These are phyloP conservation scores for Rutilus rutilus DNA, from an alignment of 2,113 vertebrate genomes.

Conservation along the genomic window DNA sequence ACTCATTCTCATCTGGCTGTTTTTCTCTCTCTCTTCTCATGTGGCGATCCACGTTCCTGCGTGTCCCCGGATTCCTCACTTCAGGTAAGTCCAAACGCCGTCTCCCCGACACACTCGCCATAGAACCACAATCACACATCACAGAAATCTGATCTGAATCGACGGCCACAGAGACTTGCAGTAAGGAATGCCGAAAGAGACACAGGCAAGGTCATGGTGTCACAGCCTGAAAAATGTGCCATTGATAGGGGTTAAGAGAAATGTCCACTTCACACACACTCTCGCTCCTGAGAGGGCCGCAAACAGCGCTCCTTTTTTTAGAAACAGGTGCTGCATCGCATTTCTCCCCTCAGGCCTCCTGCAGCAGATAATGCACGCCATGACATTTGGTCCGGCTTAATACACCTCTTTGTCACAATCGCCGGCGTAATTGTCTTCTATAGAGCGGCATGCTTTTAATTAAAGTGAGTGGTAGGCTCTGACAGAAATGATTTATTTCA, in stretches of 20 bases:
- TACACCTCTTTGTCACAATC: constrained; percentile 61
- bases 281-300: constrained; percentile 1
- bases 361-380: constrained; percentile 52
- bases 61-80: neutral
- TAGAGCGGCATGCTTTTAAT: constrained; percentile 59
- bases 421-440: constrained; percentile 58
- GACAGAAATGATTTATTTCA: constrained; percentile 63
- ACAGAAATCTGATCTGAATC: neutral
- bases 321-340: constrained; percentile 45
- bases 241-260: constrained; percentile 41
- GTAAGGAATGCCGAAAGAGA: constrained; percentile 18
- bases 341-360: constrained; percentile 37
- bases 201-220: constrained; percentile 15
- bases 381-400: constrained; percentile 63
- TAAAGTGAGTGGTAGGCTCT: constrained; percentile 64
- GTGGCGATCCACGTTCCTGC: neutral
- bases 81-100: constrained; percentile 38
- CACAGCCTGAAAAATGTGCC: constrained; percentile 22
- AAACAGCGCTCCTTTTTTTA: constrained; percentile 37
- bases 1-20: neutral
- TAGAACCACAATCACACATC: neutral
- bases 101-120: neutral
- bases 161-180: neutral
- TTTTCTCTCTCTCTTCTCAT: constrained; percentile 42
- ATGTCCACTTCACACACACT: constrained; percentile 19